Base-by-base conservation (phyloP, 1,140 invertebrate species). In the Drosophila malerkotliana region DNA sequence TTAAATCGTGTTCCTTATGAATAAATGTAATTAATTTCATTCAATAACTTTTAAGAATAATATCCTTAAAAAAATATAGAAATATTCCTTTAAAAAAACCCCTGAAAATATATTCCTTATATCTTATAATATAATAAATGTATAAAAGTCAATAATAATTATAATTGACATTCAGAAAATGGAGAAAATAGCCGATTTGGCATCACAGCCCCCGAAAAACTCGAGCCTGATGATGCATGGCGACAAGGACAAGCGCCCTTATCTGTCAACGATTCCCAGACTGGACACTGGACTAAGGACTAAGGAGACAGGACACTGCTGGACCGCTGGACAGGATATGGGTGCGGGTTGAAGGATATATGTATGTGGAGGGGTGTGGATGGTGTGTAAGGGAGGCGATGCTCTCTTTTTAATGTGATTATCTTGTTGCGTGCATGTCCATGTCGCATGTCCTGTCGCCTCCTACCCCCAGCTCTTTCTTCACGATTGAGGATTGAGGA, bases 341-440 rank as follows among this genome's bases (percentile, higher is more conserved):
- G 69, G 59, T 73, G 59, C 53, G 67, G 67, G 54, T 41, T 54
- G 44, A 48, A 44, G 41, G 15, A 15, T 15, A 44, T n/a, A 18
- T 14, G 14, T 14, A n/a, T 15, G 41, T 18, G 12, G 39, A 10
- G 39, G n/a, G 10, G 12, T 8, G 2, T 12, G 39, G 14, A 5
- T 14, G 2, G 41, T 30, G 24, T 18, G 30, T 14, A 8, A 18
- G 49, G 26, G 49, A 15, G 49, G 6, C 30, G 41, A 56, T 56
- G 44, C 67, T 69, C 77, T 87, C 64, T 87, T 88, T 88, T 88
- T 88, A 88, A 88, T 88, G 84, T 88, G 84, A 89, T 88, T 88
- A 88, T 88, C 84, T 89, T 88, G 84, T 88, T 79, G 72, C 83
- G 63, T 87, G 82, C 82, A 78, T 87, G 82, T 87, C 78, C 78